Conservation (phyloP, 2,888 invertebrate species). For the Merodon equestris region DNA sequence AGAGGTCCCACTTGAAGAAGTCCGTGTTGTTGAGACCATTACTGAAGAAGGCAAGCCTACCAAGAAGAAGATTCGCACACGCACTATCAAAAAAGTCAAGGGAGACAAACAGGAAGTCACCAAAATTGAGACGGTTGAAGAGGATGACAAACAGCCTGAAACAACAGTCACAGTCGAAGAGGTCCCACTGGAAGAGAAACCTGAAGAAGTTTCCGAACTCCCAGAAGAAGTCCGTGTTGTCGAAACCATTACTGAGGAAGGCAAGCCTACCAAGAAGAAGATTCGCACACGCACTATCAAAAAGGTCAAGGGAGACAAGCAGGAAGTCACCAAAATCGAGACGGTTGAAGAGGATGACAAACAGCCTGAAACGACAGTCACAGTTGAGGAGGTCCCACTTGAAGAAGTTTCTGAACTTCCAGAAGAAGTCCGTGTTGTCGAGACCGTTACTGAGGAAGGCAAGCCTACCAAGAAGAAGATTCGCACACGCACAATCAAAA, state of each 20-base stretch:
- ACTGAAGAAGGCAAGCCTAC: conserved; percentile 37
- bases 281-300: conserved; percentile 36
- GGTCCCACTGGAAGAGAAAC: conserved; percentile 28
- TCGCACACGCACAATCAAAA: conserved; percentile 31
- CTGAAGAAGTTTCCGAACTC: conserved; percentile 28
- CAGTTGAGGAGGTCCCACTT: conserved; percentile 22
- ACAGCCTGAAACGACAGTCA: conserved; percentile 30
- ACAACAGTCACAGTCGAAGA: conserved; percentile 44
- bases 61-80: conserved; percentile 38
- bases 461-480: conserved; percentile 42
- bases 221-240: conserved; percentile 30
- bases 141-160: conserved; percentile 40
- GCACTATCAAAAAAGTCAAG: conserved; percentile 38
- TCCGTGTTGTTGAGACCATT: conserved; percentile 5
- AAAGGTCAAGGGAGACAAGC: conserved; percentile 36
- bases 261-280: conserved; percentile 39
- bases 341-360: conserved; percentile 39
- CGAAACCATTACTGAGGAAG: conserved; percentile 22
- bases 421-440: conserved; percentile 20
- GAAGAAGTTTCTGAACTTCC: conserved; percentile 19
- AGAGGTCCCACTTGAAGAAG: conserved; percentile 40
- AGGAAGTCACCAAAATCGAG: conserved; percentile 40
- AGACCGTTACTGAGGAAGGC: conserved; percentile 22
- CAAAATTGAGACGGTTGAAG: conserved; percentile 43
- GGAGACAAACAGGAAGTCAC: conserved; percentile 42